Evolutionary conservation across 2,797 vertebrate genomes (phyloP).

Genomic region (Eurystomus glaucurus): DNA sequence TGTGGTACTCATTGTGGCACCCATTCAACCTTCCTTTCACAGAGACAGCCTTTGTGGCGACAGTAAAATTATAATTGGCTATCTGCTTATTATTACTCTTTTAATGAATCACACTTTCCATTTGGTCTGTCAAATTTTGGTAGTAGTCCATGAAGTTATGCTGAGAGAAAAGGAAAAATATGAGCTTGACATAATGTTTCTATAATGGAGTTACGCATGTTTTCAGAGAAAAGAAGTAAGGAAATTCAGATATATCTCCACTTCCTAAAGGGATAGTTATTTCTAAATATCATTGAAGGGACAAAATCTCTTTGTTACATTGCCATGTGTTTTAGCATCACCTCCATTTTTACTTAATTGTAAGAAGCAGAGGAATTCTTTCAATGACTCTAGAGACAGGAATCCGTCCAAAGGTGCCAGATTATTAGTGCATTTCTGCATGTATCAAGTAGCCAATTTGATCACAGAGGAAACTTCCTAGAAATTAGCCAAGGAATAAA

Average conservation of each 20-base stretch:
- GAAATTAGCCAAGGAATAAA: neutral
- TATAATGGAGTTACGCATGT: neutral
- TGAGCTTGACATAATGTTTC: neutral
- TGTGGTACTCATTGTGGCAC: neutral
- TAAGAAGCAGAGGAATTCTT: neutral
- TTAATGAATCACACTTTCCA: neutral
- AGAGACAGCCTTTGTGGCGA: neutral
- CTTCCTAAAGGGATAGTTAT: neutral
- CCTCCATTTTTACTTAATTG: neutral
- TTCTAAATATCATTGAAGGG: neutral
- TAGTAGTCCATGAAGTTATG: neutral
- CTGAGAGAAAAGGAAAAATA: neutral
- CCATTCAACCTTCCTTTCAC: neutral
- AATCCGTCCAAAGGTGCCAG: neutral
- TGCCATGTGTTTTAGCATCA: neutral
- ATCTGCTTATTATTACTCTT: conserved; percentile 14
- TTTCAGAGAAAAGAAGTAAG: neutral
- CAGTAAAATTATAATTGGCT: neutral
- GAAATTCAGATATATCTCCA: neutral
- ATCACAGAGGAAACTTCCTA: neutral
- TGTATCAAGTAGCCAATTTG: neutral
- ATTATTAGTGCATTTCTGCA: neutral
- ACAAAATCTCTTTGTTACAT: neutral
- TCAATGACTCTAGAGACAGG: rapidly evolving
- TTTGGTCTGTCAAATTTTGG: conserved; percentile 29